Evolutionary conservation across 1,140 invertebrate genomes (phyloP).

Genomic region (Drosophila paulistorum): DNA sequence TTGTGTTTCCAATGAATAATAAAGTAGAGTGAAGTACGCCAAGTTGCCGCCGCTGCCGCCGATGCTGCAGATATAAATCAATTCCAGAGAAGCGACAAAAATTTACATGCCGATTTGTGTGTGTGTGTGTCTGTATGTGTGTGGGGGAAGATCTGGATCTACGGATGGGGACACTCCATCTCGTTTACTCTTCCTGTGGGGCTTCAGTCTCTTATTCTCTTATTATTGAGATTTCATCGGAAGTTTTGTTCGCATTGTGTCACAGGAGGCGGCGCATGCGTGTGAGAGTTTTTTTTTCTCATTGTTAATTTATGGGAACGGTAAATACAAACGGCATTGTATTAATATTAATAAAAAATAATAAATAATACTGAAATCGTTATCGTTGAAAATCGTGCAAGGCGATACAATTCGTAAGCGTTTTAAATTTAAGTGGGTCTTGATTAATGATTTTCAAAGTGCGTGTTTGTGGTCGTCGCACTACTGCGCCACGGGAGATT

Average conservation of each 20-base stretch:
- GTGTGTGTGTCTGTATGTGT: constrained; percentile 1
- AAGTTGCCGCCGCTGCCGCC: constrained; percentile 28
- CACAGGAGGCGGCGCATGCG: constrained; percentile 63
- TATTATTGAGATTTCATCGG: constrained; percentile 78
- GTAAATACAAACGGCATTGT: constrained; percentile 73
- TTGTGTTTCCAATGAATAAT: constrained; percentile 78
- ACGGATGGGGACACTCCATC: constrained; percentile 11
- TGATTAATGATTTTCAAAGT: constrained; percentile 71
- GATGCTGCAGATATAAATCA: constrained; percentile 71
- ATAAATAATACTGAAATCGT: constrained; percentile 53
- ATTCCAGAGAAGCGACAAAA: constrained; percentile 77
- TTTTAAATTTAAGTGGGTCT: constrained; percentile 76
- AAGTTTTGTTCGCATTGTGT: constrained; percentile 66
- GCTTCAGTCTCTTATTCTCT: constrained; percentile 14
- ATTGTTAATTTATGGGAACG: constrained; percentile 67
- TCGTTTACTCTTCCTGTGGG: constrained; percentile 13
- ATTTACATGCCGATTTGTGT: constrained; percentile 72
- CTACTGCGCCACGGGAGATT: constrained; percentile 63
- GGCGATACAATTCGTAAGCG: constrained; percentile 75
- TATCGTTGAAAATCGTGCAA: constrained; percentile 68
- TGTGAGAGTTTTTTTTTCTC: constrained; percentile 25
- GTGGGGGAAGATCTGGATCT: constrained; percentile 37
- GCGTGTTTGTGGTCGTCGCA: constrained; percentile 54
- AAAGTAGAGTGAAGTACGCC: constrained; percentile 68
- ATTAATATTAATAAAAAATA: constrained; percentile 65